Evolutionary conservation across 2,888 invertebrate species (phyloP), one percentile per base, ranked within the genome.

Genomic region (Dendrolimus pini): DNA sequence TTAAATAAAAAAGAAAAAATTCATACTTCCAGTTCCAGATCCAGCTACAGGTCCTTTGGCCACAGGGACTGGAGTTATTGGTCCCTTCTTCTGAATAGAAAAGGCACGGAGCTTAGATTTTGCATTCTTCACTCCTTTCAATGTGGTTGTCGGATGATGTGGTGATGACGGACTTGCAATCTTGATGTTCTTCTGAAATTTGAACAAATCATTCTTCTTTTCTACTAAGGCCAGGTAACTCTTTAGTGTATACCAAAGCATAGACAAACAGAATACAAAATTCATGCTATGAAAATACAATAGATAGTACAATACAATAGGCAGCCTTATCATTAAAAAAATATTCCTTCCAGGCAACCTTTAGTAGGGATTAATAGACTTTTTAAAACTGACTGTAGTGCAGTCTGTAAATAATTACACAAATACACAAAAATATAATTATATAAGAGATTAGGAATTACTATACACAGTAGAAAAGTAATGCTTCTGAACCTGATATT

Each of bases 31-130:
- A 58, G 75, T 67, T 30, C 30, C 30, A 30, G 30, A 30, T 30
- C 30, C 30, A 30, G 30, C 30, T 30, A 30, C 30, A 6, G 30
- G 30, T 30, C 30, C 30, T 30, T 30, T 30, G 30, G 30, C 30
- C 30, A 30, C 30, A 30, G 30, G 30, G 30, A 81, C 66, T 0
- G 85, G 77, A 10, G 80, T 68, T 1, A 85, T 63, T 0, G 87
- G 77, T 0, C 78, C 65, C 62, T 89, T 91, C 71, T 91, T 91
- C 69, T 91, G 91, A 47, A 91, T 91, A 13, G 89, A 90, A 67
- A 91, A 91, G 9, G 91, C 91, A 63, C 89, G 69, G 7, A 91
- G 80, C 56, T 87, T 79, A 61, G 88, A 89, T 67, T 90, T 90
- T 0, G 89, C 91, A 75, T 83, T 82, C 61, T 88, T 85, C 6